phyloP scores from a whole-genome alignment of 2,888 invertebrate genomes.

The Macrophya annulata region DNA sequence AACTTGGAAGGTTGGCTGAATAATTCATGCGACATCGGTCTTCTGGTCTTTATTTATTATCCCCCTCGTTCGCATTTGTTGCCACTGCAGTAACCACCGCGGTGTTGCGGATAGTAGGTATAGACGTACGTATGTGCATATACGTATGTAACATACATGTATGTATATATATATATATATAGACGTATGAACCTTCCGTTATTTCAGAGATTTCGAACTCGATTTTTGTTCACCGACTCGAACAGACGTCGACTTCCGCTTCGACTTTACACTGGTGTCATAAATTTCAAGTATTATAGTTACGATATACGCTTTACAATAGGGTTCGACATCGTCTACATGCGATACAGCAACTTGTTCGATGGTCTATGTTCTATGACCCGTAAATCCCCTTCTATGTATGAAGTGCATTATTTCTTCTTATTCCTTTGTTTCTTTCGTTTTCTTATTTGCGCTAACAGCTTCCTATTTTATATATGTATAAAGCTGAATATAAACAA shows the following conservation, averaged over 20 bases:
- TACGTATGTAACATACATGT: neutral
- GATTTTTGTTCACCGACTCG: conserved; percentile 53
- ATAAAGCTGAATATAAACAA: neutral
- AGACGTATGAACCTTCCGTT: neutral
- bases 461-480: neutral
- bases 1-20: conserved; percentile 61
- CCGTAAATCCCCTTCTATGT: conserved; percentile 12
- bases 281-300: conserved; percentile 47
- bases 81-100: conserved; percentile 12
- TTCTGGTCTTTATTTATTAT: conserved; percentile 68
- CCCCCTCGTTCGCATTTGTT: conserved; percentile 53
- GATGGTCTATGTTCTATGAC: conserved; percentile 25
- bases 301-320: conserved; percentile 13
- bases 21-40: conserved; percentile 67
- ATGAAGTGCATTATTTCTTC: neutral
- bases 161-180: neutral
- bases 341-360: neutral
- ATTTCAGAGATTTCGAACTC: conserved; percentile 50
- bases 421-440: neutral
- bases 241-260: conserved; percentile 55
- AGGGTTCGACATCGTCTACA: conserved; percentile 10
- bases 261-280: conserved; percentile 45
- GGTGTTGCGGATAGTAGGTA: neutral
- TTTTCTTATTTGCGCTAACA: neutral
- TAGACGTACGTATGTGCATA: neutral